Percentiles rank a stretch among this genome's conserved stretches.
Evolutionary conservation across 2,797 vertebrate species (phyloP).

Genomic region (Chelon auratus): DNA sequence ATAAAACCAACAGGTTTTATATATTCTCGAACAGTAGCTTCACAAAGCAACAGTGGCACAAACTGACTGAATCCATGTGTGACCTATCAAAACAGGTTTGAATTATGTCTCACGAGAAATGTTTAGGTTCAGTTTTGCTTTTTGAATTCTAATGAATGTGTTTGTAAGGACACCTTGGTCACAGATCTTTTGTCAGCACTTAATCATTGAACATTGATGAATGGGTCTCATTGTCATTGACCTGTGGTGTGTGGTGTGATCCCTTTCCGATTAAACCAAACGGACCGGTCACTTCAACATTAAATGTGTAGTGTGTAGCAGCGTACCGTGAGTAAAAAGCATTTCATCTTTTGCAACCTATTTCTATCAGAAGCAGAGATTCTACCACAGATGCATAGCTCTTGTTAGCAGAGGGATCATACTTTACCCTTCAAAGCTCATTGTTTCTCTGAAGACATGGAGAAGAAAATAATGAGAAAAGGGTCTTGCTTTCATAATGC

Average conservation of each 20-base stretch:
- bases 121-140: conserved; percentile 12
- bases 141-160: conserved; percentile 29
- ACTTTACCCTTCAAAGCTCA: conserved; percentile 75
- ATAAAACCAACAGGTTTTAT: neutral
- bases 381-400: conserved; percentile 37
- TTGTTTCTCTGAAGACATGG: conserved; percentile 51
- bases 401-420: conserved; percentile 22
- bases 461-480: conserved; percentile 48
- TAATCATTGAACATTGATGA: conserved; percentile 24
- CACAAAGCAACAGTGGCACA: neutral
- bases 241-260: conserved; percentile 1
- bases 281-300: neutral
- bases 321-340: conserved; percentile 19
- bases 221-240: conserved; percentile 22
- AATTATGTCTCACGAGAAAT: neutral
- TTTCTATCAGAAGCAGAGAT: conserved; percentile 42
- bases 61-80: neutral
- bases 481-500: conserved; percentile 51
- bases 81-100: neutral
- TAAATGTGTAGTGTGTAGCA: neutral
- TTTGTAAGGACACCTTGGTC: conserved; percentile 13
- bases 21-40: neutral
- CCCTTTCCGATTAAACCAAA: conserved; percentile 16
- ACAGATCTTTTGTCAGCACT: conserved; percentile 18
- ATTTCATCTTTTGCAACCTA: conserved; percentile 45